These are phyloP conservation scores for Solenopsis invicta DNA, from an alignment of 1,140 invertebrate genomes.

Conservation along the genomic window DNA sequence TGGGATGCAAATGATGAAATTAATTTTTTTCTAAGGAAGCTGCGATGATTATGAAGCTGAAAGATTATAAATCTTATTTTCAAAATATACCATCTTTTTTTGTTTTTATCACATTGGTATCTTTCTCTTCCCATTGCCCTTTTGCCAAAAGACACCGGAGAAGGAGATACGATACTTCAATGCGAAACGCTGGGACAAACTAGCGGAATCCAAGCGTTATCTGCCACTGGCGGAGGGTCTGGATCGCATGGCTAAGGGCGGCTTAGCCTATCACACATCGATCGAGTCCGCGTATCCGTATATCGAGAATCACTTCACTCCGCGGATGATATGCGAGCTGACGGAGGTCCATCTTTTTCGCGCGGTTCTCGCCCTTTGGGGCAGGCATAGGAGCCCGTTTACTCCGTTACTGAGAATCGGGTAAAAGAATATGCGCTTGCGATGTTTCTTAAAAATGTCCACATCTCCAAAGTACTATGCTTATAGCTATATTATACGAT, in stretches of 20 bases:
- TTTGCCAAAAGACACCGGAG: slow-evolving; percentile 52
- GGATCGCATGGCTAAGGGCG: slow-evolving; percentile 62
- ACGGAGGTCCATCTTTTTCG: slow-evolving; percentile 73
- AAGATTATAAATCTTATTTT: background rate
- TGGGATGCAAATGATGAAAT: background rate
- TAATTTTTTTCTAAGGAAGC: background rate
- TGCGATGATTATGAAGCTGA: background rate
- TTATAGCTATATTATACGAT: background rate
- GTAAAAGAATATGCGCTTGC: slow-evolving; percentile 54
- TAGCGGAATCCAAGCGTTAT: slow-evolving; percentile 66
- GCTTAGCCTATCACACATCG: slow-evolving; percentile 72
- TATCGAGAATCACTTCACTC: slow-evolving; percentile 66
- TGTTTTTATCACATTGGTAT: background rate
- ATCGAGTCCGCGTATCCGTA: slow-evolving; percentile 73
- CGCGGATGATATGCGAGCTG: slow-evolving; percentile 73
- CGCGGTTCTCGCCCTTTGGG: slow-evolving; percentile 62
- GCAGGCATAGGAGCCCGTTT: slow-evolving; percentile 66
- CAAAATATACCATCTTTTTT: background rate
- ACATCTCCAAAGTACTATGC: background rate
- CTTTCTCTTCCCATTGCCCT: background rate
- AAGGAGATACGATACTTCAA: slow-evolving; percentile 70
- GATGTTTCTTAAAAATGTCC: background rate
- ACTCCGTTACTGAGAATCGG: slow-evolving; percentile 71
- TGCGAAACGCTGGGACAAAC: slow-evolving; percentile 66
- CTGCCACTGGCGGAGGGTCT: slow-evolving; percentile 67